A percentile compares a stretch with the other conserved stretches of the same genome.
Evolutionary conservation across 2,888 invertebrate genomes (phyloP).

Genomic region (Cheiracanthium punctorium): DNA sequence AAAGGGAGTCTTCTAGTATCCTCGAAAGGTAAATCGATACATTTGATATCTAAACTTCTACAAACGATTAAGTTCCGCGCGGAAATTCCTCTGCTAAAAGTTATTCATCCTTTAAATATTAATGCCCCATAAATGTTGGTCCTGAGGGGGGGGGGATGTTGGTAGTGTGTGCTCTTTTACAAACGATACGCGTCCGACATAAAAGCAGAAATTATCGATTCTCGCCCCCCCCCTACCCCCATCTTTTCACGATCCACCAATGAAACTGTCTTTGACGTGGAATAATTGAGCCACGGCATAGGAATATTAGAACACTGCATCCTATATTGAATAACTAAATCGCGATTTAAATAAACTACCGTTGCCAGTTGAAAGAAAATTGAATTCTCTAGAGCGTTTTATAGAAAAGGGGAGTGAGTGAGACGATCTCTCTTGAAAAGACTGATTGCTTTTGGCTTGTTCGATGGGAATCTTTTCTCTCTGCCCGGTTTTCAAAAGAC

Average conservation of each 20-base stretch:
- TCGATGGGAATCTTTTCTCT: neutral
- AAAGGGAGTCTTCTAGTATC: neutral
- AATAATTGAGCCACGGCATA: slow-evolving; percentile 9
- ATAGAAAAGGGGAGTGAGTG: neutral
- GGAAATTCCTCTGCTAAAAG: neutral
- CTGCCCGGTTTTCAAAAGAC: neutral
- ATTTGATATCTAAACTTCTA: slow-evolving; percentile 13
- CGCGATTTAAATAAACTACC: slow-evolving; percentile 14
- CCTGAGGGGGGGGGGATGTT: too few relatives aligned
- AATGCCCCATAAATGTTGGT: slow-evolving; percentile 11
- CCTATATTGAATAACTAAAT: slow-evolving; percentile 3
- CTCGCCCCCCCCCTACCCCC: neutral
- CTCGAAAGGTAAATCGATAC: neutral
- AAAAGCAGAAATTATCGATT: slow-evolving; percentile 15
- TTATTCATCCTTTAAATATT: slow-evolving; percentile 13
- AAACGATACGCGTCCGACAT: slow-evolving; percentile 3
- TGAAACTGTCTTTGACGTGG: slow-evolving; percentile 17
- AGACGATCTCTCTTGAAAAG: slow-evolving; percentile 6
- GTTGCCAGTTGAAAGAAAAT: neutral
- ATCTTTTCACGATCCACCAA: neutral
- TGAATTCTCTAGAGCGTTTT: neutral
- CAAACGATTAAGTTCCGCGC: slow-evolving; percentile 2
- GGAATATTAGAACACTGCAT: neutral
- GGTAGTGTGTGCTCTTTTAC: too few relatives aligned
- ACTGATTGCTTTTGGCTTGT: slow-evolving; percentile 3